Evolutionary conservation across 2,888 invertebrate genomes (phyloP).

Genomic region (Eutolmus rufibarbis): DNA sequence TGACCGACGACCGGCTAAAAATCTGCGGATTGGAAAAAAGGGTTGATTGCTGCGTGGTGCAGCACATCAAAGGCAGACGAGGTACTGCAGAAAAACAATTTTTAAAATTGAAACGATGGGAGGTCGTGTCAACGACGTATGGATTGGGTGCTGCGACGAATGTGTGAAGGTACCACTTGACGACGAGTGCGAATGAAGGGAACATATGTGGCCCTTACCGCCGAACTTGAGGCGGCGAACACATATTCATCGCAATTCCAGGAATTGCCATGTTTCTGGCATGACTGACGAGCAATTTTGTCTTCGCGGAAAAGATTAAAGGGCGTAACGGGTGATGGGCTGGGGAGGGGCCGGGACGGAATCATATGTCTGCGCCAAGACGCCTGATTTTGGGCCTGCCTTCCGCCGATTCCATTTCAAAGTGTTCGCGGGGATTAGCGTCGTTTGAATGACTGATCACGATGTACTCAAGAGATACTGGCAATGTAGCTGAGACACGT

Average conservation of each 20-base stretch:
- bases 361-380: neutral
- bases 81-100: neutral
- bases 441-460: neutral
- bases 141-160: neutral
- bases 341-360: neutral
- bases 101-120: neutral
- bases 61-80: neutral
- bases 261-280: neutral
- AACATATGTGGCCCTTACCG: neutral
- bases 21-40: neutral
- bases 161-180: neutral
- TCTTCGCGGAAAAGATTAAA: neutral
- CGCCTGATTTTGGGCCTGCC: neutral
- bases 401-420: neutral
- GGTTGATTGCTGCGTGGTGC: neutral
- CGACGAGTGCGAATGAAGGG: neutral
- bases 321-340: neutral
- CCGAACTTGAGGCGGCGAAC: neutral
- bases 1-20: neutral
- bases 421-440: neutral
- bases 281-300: neutral
- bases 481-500: neutral
- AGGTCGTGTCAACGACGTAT: neutral
- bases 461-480: neutral
- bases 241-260: neutral